Conservation (phyloP, 2,797 vertebrate genomes). For the Leuciscus waleckii region DNA sequence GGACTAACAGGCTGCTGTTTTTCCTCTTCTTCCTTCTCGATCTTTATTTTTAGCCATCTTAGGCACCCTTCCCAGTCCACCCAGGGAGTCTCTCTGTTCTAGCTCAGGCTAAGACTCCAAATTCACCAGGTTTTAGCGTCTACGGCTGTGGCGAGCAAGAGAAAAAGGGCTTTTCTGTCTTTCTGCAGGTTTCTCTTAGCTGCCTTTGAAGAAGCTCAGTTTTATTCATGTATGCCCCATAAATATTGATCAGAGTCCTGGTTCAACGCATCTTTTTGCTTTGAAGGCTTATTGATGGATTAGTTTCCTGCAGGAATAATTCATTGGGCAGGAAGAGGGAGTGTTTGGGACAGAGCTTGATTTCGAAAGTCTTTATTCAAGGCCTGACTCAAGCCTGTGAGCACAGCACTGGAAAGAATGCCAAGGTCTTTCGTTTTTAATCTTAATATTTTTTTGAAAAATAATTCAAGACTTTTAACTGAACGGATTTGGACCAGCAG, state of each 20-base stretch:
- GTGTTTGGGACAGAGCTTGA: conserved; percentile 8
- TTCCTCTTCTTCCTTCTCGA: neutral
- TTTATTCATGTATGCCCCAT: conserved; percentile 58
- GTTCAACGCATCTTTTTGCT: conserved; percentile 54
- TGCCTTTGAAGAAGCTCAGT: conserved; percentile 54
- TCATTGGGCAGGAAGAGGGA: conserved; percentile 45
- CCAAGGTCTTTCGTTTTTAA: neutral
- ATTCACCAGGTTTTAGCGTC: conserved; percentile 39
- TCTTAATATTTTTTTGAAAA: neutral
- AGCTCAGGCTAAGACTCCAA: conserved; percentile 32
- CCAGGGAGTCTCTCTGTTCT: conserved; percentile 55
- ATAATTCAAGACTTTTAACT: neutral
- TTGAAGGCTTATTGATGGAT: conserved; percentile 58
- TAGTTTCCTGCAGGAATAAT: conserved; percentile 58
- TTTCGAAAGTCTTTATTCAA: conserved; percentile 35
- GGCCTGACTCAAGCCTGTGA: conserved; percentile 22
- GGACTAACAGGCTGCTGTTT: conserved; percentile 36
- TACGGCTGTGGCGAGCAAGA: conserved; percentile 7
- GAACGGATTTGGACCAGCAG: neutral
- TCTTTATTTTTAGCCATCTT: conserved; percentile 57
- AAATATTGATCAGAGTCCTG: conserved; percentile 60
- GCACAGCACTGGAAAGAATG: conserved; percentile 1
- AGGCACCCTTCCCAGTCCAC: conserved; percentile 56
- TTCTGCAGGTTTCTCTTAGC: conserved; percentile 44
- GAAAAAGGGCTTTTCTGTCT: conserved; percentile 43